These are phyloP conservation scores for Rotaria sp. DNA, from an alignment of 2,888 invertebrate species.

Conservation along the genomic window DNA sequence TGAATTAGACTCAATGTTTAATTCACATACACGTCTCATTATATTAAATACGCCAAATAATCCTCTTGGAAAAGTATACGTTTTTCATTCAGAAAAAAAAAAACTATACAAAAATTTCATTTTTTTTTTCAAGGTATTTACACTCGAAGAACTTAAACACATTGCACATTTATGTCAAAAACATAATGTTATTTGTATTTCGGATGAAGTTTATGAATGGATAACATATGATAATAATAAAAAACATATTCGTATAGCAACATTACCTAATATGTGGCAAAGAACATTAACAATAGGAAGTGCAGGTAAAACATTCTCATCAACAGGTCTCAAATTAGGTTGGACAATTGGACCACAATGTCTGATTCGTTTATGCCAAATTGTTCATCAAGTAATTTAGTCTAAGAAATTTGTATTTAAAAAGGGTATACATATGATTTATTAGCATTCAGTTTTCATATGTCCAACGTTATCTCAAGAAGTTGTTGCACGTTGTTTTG, in stretches of 20 bases:
- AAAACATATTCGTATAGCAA: conserved; percentile 59
- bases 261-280: conserved; percentile 93
- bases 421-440: too few species aligned
- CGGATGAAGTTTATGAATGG: conserved; percentile 98
- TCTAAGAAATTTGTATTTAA: too few species aligned
- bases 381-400: conserved; percentile 68
- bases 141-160: conserved; percentile 55
- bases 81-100: too few species aligned
- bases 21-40: conserved; percentile 79
- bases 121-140: conserved; percentile 54
- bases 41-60: conserved; percentile 97
- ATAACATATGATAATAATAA: conserved; percentile 69
- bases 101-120: too few species aligned
- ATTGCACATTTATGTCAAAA: conserved; percentile 83
- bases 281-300: conserved; percentile 71
- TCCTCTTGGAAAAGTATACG: conserved; percentile 83
- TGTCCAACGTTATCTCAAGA: conserved; percentile 61
- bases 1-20: conserved; percentile 74
- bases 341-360: conserved; percentile 77
- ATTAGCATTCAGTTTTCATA: conserved; percentile 38
- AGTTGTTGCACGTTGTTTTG: conserved; percentile 80
- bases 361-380: conserved; percentile 68
- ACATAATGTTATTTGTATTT: conserved; percentile 79
- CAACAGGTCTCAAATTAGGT: neutral
- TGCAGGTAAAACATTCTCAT: neutral